Evolutionary conservation across 2,797 vertebrate genomes (phyloP).

Genomic region (Micromesistius poutassou): DNA sequence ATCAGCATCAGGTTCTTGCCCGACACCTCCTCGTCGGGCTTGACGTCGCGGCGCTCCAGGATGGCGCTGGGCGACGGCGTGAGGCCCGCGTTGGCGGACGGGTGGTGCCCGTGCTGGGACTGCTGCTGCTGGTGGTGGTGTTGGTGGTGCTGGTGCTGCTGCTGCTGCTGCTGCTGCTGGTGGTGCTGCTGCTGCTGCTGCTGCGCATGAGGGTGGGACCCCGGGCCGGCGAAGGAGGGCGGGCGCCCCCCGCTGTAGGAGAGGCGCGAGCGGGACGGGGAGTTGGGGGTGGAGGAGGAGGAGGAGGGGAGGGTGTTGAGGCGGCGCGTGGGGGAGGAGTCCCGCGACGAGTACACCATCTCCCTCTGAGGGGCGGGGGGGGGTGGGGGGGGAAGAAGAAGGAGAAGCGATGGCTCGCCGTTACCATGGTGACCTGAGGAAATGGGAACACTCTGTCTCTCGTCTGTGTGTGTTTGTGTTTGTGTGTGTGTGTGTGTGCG

Average conservation of each 20-base stretch:
- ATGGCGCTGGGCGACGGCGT: constrained; percentile 95
- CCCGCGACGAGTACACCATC: constrained; percentile 94
- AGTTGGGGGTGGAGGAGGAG: constrained; percentile 81
- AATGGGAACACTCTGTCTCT: constrained; percentile 23
- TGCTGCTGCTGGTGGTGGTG: constrained; percentile 65
- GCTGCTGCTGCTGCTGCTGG: constrained; percentile 73
- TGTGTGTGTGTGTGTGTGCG: not conserved
- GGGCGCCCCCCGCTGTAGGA: constrained; percentile 88
- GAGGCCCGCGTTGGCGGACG: constrained; percentile 75
- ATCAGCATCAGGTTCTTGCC: constrained; percentile 91
- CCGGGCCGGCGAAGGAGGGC: constrained; percentile 83
- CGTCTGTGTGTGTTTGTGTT: not conserved
- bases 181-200: constrained; percentile 76
- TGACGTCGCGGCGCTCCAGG: constrained; percentile 94
- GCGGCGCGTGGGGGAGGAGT: constrained; percentile 93
- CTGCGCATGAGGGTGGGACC: constrained; percentile 74
- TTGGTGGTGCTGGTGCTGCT: constrained; percentile 78
- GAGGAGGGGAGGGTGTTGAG: constrained; percentile 90
- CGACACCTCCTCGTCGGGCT: constrained; percentile 91
- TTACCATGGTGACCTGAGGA: constrained; percentile 50
- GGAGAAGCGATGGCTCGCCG: not conserved
- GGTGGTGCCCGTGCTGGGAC: constrained; percentile 81
- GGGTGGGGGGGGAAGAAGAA: no score
- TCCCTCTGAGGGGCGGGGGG: constrained; percentile 91
- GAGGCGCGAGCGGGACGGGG: constrained; percentile 91